Evolutionary conservation across 2,888 invertebrate species (phyloP).

Genomic region (Sarcophaga variegata): DNA sequence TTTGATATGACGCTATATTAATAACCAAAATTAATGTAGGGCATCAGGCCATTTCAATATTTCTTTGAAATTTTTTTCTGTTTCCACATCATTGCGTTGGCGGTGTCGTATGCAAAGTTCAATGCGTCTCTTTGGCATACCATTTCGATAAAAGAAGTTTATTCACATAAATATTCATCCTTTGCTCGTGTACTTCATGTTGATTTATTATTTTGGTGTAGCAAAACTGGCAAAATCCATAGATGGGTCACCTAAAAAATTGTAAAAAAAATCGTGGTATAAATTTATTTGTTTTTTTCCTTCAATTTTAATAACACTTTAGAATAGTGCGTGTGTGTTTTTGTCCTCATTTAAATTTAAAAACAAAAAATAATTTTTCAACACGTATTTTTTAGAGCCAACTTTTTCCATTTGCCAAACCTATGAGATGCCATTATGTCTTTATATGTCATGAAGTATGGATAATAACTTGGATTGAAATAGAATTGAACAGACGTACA

Average conservation of each 20-base stretch:
- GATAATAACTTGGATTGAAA: not conserved
- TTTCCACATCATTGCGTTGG: constrained; percentile 19
- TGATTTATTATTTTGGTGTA: constrained; percentile 35
- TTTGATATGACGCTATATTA: no score
- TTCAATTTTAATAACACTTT: not conserved
- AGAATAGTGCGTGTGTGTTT: no score
- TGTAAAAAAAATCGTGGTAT: not conserved
- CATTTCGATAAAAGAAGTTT: not conserved
- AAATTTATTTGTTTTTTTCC: not conserved
- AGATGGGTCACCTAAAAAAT: not conserved
- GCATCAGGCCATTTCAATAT: not conserved
- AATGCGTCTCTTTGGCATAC: not conserved
- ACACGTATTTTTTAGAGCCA: constrained; percentile 35
- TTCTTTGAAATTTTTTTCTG: constrained; percentile 3
- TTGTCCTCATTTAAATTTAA: not conserved
- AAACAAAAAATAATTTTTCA: not conserved
- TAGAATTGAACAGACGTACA: not conserved
- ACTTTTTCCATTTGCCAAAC: constrained; percentile 30
- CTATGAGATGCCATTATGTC: not conserved
- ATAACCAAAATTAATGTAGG: not conserved
- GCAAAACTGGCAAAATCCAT: not conserved
- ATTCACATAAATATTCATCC: not conserved
- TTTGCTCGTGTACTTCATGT: not conserved
- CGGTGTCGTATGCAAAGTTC: constrained; percentile 12
- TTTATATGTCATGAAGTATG: not conserved